Conservation (phyloP, 35 echinoderm and acorn worm genomes). For the Nesometra sesokonis region DNA sequence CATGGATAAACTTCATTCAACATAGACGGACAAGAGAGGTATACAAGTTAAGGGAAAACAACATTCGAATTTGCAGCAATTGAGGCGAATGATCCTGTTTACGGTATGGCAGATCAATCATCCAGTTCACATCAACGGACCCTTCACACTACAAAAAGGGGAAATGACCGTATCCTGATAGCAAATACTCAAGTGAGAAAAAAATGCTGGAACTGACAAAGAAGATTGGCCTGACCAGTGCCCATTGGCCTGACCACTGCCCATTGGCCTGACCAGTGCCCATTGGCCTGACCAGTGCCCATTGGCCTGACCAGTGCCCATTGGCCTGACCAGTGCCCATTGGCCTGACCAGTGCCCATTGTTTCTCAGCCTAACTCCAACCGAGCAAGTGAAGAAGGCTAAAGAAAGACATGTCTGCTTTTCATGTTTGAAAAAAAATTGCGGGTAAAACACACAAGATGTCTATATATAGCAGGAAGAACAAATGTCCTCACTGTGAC, state of each 20-base stretch:
- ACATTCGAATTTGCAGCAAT: no score
- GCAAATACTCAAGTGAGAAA: neutral
- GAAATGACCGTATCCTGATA: no score
- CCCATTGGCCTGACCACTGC: neutral
- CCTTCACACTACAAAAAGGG: no score
- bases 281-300: no score
- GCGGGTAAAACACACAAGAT: constrained; percentile 35
- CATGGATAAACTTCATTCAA: constrained; percentile 8
- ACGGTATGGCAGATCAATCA: no score
- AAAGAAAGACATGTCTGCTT: constrained; percentile 43
- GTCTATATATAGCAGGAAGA: constrained; percentile 27
- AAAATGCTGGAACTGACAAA: constrained; percentile 31
- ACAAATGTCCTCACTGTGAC: neutral
- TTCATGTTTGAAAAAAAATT: constrained; percentile 44
- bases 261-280: no score
- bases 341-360: constrained; percentile 33
- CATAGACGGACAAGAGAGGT: neutral
- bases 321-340: no score
- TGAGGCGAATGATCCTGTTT: no score
- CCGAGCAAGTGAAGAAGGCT: constrained; percentile 5
- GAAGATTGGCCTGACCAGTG: constrained; percentile 34
- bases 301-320: no score
- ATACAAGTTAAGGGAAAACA: no score
- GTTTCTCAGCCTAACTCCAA: neutral
- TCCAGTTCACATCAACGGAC: no score